phyloP scores from a whole-genome alignment of 2,888 invertebrate species.

The Andrena minutula region DNA sequence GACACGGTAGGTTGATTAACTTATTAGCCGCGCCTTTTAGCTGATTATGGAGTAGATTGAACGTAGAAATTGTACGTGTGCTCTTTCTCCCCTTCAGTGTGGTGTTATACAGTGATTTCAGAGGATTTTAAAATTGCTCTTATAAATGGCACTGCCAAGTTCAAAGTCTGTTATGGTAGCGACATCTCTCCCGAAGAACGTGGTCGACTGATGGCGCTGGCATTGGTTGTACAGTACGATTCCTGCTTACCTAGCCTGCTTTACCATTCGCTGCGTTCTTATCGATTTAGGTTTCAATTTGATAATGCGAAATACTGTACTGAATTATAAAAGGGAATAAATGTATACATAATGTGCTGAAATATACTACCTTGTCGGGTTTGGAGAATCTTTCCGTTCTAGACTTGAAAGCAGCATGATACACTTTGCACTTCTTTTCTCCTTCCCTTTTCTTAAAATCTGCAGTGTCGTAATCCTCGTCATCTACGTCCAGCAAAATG shows the following conservation, averaged over 20 bases:
- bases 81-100: not conserved
- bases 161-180: not conserved
- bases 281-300: not conserved
- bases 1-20: not conserved
- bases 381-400: conserved; percentile 43
- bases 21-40: not conserved
- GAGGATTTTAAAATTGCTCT: not conserved
- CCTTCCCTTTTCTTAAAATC: not conserved
- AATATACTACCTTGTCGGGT: conserved; percentile 21
- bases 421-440: conserved; percentile 29
- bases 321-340: too few species aligned
- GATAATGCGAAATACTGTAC: too few species aligned
- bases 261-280: not conserved
- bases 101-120: not conserved
- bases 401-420: conserved; percentile 74
- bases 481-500: not conserved
- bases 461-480: not conserved
- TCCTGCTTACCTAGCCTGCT: not conserved
- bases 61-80: not conserved
- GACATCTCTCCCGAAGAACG: conserved; percentile 34
- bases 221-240: not conserved
- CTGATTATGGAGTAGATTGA: too few species aligned
- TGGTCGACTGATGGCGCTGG: not conserved
- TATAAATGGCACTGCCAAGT: not conserved
- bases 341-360: not conserved